Evolutionary conservation across 2,888 invertebrate genomes (phyloP).

Genomic region (Hyppa rectilinea): DNA sequence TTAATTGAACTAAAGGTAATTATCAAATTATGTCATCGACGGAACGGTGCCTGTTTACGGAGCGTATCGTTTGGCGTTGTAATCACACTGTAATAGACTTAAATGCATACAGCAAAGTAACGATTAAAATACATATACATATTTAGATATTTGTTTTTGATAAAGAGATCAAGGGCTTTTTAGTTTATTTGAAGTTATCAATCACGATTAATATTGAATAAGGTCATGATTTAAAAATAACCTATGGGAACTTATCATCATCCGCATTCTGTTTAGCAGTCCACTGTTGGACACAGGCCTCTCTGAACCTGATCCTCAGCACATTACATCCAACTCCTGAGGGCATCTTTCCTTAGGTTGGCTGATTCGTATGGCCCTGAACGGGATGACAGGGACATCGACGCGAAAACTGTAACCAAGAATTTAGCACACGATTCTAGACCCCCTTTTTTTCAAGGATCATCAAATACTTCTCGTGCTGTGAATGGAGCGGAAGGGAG

Average conservation of each 20-base stretch:
- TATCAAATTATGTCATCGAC: constrained; percentile 57
- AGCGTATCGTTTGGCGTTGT: constrained; percentile 23
- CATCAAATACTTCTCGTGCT: too few relatives aligned
- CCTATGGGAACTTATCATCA: not conserved
- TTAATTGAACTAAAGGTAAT: constrained; percentile 41
- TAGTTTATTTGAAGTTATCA: not conserved
- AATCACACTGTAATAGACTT: constrained; percentile 5
- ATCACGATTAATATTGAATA: not conserved
- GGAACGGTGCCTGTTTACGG: not conserved
- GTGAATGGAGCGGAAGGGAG: too few relatives aligned
- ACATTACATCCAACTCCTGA: not conserved
- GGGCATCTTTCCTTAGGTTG: not conserved
- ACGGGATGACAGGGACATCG: too few relatives aligned
- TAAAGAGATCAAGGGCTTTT: constrained; percentile 29
- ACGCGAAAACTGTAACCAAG: too few relatives aligned
- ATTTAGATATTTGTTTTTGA: constrained; percentile 17
- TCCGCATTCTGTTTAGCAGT: not conserved
- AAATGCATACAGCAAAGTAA: not conserved
- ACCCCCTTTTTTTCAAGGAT: too few relatives aligned
- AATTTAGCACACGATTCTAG: too few relatives aligned
- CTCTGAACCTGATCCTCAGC: not conserved
- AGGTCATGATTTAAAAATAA: not conserved
- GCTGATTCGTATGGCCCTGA: too few relatives aligned
- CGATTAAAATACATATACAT: constrained; percentile 3
- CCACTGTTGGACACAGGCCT: not conserved